phyloP scores from a whole-genome alignment of 2,113 vertebrate genomes.

The Nothocercus nigrocapillus region DNA sequence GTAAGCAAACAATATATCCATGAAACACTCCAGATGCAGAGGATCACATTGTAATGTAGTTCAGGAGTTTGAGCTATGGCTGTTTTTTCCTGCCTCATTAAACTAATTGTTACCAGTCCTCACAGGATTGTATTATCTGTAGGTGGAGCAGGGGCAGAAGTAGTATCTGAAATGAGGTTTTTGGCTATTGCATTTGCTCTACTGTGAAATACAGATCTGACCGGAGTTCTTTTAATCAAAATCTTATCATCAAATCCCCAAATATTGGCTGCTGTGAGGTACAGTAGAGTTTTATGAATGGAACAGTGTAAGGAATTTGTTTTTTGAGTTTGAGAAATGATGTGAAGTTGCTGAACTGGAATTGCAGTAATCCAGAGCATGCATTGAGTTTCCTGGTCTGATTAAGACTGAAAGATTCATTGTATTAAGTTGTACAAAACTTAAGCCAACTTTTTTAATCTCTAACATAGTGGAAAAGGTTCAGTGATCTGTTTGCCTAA shows the following conservation, averaged over 20 bases:
- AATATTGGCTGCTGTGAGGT: not conserved
- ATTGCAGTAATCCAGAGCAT: conserved; percentile 52
- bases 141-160: conserved; percentile 7
- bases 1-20: not conserved
- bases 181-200: not conserved
- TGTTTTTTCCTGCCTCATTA: conserved; percentile 39
- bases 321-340: conserved; percentile 25
- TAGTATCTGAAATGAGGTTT: not conserved
- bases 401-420: conserved; percentile 51
- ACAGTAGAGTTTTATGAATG: conserved; percentile 46
- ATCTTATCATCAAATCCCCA: not conserved
- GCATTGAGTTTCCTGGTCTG: conserved; percentile 34
- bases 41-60: not conserved
- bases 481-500: not conserved
- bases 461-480: not conserved
- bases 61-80: conserved; percentile 12
- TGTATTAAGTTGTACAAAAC: conserved; percentile 5
- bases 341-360: conserved; percentile 57
- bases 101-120: conserved; percentile 37
- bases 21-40: conserved; percentile 43
- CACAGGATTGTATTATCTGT: not conserved
- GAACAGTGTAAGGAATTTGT: conserved; percentile 13
- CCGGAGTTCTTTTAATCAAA: not conserved
- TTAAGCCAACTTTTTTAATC: conserved; percentile 36
- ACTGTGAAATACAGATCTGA: not conserved